These are phyloP conservation scores for Tricholaema leucomelas DNA, from an alignment of 2,113 vertebrate genomes.

Conservation along the genomic window DNA sequence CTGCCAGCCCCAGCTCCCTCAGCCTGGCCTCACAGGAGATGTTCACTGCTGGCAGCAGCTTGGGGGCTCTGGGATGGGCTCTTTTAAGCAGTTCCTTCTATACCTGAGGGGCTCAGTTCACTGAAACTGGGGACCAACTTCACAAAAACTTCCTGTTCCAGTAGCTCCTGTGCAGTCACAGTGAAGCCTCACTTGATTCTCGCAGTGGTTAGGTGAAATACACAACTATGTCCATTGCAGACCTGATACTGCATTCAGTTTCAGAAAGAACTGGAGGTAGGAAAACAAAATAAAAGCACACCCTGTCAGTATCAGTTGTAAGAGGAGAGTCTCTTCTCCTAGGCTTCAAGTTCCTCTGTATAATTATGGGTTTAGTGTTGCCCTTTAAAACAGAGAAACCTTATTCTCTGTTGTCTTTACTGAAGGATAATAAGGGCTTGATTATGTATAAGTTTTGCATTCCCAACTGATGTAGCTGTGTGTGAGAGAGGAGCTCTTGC, in stretches of 20 bases:
- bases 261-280: not conserved
- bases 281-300: not conserved
- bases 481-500: not conserved
- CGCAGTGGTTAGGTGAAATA: not conserved
- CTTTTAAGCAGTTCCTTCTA: too few species aligned
- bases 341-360: not conserved
- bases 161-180: not conserved
- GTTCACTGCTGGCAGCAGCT: too few species aligned
- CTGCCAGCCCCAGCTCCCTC: too few species aligned
- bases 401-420: not conserved
- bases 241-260: not conserved
- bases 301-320: not conserved
- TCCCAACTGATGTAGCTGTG: not conserved
- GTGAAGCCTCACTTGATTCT: not conserved
- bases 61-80: too few species aligned
- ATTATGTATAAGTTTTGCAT: not conserved
- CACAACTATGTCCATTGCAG: not conserved
- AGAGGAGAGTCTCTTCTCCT: not conserved
- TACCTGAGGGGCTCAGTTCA: not conserved
- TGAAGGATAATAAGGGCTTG: not conserved
- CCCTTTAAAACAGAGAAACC: not conserved
- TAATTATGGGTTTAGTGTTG: not conserved
- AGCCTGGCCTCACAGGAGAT: too few species aligned
- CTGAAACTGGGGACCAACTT: not conserved
- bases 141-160: not conserved